Base-by-base conservation (phyloP, 2,797 vertebrate genomes). In the Pseudomugil gertrudae region DNA sequence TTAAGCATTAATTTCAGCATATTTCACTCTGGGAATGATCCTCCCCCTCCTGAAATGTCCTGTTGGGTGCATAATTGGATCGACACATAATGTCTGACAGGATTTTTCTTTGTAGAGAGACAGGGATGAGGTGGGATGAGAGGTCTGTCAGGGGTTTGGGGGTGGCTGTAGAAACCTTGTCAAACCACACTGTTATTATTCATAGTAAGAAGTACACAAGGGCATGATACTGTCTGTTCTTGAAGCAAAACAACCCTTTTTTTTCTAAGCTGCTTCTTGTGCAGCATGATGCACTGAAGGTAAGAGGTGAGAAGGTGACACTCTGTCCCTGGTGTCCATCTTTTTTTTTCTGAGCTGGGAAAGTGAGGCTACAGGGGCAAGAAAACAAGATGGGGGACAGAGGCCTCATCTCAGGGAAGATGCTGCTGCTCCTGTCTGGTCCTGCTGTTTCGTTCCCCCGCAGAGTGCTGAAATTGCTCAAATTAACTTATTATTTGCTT, bases 401-500 rank as follows among this genome's bases (percentile, higher is more conserved):
- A 35, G 78, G 77, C 75, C 83, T 85, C 84, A 83, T 92, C 80
- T 92, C 50, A 62, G 72, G 84, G 75, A 86, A 92, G 91, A 92
- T 88, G 85, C 86, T 88, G 84, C 83, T 76, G 81, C 77, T 87
- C 74, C 76, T 67, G 72, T 81, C 85, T 90, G 79, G 87, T 92
- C 92, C 87, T 84, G 92, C 90, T 93, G 93, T 92, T 92, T 89
- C 89, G 83, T 89, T 89, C 91, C 87, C 93, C 93, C 57, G 92
- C 92, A 85, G 93, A 90, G 93, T 66, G 66, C 83, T 81, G 81
- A 94, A 94, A 94, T 94, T 95, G 94, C 94, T 94, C 89, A 93
- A 94, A 95, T 95, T 94, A 94, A 93, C 94, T 94, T 95, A 94
- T 95, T 94, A 94, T 94, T 94, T 94, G 94, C 93, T 94, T 93